Conservation (phyloP, 2,113 vertebrate genomes). For the Ornithorhynchus anatinus region DNA sequence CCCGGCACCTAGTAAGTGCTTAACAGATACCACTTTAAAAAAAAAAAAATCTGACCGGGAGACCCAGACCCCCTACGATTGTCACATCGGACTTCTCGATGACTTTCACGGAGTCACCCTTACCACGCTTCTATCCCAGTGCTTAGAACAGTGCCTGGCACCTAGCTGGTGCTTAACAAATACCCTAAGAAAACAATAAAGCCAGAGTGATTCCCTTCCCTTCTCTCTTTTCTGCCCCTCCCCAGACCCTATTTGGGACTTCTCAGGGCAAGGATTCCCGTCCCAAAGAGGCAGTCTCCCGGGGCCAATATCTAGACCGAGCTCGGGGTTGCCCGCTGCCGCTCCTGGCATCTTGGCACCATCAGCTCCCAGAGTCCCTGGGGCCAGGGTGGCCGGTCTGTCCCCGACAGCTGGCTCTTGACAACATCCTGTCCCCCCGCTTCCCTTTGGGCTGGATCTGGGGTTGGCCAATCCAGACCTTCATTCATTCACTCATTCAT, state of each 20-base stretch:
- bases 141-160: too few relatives aligned
- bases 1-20: too few relatives aligned
- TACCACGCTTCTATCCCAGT: too few relatives aligned
- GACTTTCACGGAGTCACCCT: too few relatives aligned
- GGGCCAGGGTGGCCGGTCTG: neutral
- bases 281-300: neutral
- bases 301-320: neutral
- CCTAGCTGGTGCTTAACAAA: too few relatives aligned
- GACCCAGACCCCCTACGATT: too few relatives aligned
- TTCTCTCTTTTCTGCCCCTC: fast-evolving
- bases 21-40: too few relatives aligned
- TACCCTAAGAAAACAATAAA: too few relatives aligned
- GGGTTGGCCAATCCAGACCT: too few relatives aligned
- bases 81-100: too few relatives aligned
- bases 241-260: fast-evolving
- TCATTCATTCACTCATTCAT: too few relatives aligned
- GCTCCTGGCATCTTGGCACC: neutral
- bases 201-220: neutral
- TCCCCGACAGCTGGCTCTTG: neutral
- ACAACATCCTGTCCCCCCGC: neutral
- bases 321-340: neutral
- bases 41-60: too few relatives aligned
- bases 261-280: neutral
- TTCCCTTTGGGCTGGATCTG: neutral
- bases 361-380: neutral